Evolutionary conservation across 2,888 invertebrate genomes (phyloP).

Genomic region (Tinea semifulvella): DNA sequence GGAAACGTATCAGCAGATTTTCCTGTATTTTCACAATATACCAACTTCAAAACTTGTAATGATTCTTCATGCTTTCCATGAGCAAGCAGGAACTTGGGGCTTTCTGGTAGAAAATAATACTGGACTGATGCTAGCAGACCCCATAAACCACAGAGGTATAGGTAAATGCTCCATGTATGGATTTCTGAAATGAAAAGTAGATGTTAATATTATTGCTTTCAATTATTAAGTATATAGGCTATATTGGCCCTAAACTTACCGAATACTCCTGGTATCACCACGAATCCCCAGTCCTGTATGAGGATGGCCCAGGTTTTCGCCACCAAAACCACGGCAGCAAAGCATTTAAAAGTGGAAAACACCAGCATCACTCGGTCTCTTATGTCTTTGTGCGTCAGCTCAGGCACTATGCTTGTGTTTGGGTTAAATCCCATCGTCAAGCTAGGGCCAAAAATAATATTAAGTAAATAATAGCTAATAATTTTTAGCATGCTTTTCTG

Average conservation of each 20-base stretch:
- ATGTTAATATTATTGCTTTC: neutral
- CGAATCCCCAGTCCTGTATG: slow-evolving; percentile 25
- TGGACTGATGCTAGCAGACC: slow-evolving; percentile 32
- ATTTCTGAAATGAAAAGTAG: slow-evolving; percentile 27
- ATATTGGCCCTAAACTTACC: slow-evolving; percentile 24
- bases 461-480: too few relatives aligned
- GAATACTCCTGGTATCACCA: slow-evolving; percentile 29
- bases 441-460: slow-evolving; percentile 24
- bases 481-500: too few relatives aligned
- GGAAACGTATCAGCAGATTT: slow-evolving; percentile 30
- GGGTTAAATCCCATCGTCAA: slow-evolving; percentile 31
- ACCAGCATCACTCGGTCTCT: slow-evolving; percentile 31
- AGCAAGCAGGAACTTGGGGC: slow-evolving; percentile 37
- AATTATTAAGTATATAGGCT: slow-evolving; percentile 5
- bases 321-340: slow-evolving; percentile 27
- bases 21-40: slow-evolving; percentile 35
- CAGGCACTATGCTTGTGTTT: slow-evolving; percentile 31
- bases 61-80: slow-evolving; percentile 33
- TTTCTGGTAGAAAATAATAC: slow-evolving; percentile 36
- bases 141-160: slow-evolving; percentile 33
- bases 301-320: slow-evolving; percentile 33
- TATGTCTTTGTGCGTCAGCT: slow-evolving; percentile 29
- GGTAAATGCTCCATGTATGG: slow-evolving; percentile 40
- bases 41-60: slow-evolving; percentile 30
- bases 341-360: slow-evolving; percentile 28